Conservation (phyloP, 2,797 vertebrate genomes). For the Paratrypauchen microcephalus region DNA sequence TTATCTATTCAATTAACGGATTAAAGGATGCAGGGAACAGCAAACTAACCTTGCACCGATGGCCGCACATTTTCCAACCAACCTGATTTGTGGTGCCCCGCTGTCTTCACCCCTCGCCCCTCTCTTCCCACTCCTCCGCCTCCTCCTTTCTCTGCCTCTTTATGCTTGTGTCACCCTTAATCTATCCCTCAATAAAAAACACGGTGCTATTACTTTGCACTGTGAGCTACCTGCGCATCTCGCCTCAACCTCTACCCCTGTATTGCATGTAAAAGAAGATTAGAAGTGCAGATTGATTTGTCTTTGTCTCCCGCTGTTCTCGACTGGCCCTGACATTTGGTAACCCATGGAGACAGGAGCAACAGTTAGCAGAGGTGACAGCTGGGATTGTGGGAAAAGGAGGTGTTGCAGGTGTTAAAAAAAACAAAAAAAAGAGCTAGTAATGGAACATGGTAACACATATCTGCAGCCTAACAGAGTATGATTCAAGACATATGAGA, state of each 20-base stretch:
- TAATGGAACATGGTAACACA: conserved; percentile 36
- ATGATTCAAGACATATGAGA: conserved; percentile 42
- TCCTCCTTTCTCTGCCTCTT: conserved; percentile 33
- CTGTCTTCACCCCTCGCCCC: conserved; percentile 31
- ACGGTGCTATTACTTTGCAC: conserved; percentile 36
- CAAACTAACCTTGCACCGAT: conserved; percentile 59
- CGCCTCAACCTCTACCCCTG: conserved; percentile 41
- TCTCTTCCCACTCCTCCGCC: conserved; percentile 11
- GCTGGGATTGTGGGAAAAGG: conserved; percentile 55
- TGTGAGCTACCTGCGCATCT: conserved; percentile 36
- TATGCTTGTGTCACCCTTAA: conserved; percentile 55
- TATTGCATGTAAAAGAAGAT: conserved; percentile 60
- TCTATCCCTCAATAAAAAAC: conserved; percentile 55
- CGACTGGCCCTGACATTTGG: conserved; percentile 44
- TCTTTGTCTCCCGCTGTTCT: conserved; percentile 64
- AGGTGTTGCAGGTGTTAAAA: conserved; percentile 40
- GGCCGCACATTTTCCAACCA: conserved; percentile 48
- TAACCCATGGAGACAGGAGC: conserved; percentile 69
- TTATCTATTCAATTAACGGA: conserved; percentile 72
- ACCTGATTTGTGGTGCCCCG: conserved; percentile 36
- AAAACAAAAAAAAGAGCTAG: conserved; percentile 15
- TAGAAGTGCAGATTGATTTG: conserved; percentile 64
- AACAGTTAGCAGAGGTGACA: conserved; percentile 66
- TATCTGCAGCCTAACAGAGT: conserved; percentile 38
- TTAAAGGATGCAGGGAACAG: conserved; percentile 59